A percentile compares a stretch with the other conserved stretches of the same genome.
These are phyloP conservation scores for Sphaeridia pumilis DNA, from an alignment of 2,888 invertebrate species.

Conservation along the genomic window DNA sequence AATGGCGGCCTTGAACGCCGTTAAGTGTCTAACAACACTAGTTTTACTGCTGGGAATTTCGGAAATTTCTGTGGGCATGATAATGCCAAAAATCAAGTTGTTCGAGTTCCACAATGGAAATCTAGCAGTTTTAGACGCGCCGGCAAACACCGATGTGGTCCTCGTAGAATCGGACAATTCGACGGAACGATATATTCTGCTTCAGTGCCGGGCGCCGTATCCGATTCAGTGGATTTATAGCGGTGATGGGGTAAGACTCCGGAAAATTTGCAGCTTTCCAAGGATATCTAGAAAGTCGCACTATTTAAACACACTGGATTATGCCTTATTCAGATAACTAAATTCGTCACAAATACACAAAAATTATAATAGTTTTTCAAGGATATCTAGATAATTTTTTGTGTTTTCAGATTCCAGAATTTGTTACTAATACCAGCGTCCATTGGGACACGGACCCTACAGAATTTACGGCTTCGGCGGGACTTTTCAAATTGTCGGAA, in stretches of 20 bases:
- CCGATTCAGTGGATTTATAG: conserved; percentile 16
- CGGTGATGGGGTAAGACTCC: conserved; percentile 10
- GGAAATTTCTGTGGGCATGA: not conserved
- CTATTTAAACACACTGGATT: too few species aligned
- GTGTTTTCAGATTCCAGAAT: conserved; percentile 10
- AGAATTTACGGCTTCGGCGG: not conserved
- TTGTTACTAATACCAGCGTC: conserved; percentile 9
- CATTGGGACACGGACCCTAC: not conserved
- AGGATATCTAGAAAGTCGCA: not conserved
- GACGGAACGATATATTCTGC: conserved; percentile 6
- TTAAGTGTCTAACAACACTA: too few species aligned
- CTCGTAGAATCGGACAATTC: not conserved
- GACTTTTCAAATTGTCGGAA: not conserved
- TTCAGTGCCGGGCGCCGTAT: conserved; percentile 12
- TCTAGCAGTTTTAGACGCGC: conserved; percentile 1
- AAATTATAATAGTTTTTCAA: not conserved
- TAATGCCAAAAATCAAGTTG: not conserved
- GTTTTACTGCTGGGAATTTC: not conserved
- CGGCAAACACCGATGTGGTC: conserved; percentile 8
- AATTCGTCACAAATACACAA: too few species aligned
- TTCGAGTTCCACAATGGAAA: not conserved
- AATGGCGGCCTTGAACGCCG: too few species aligned
- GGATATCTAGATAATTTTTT: not conserved
- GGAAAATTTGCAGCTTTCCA: not conserved
- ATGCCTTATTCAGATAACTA: too few species aligned